Conservation (phyloP, 1,140 invertebrate genomes). For the Calliopsis andreniformis region DNA sequence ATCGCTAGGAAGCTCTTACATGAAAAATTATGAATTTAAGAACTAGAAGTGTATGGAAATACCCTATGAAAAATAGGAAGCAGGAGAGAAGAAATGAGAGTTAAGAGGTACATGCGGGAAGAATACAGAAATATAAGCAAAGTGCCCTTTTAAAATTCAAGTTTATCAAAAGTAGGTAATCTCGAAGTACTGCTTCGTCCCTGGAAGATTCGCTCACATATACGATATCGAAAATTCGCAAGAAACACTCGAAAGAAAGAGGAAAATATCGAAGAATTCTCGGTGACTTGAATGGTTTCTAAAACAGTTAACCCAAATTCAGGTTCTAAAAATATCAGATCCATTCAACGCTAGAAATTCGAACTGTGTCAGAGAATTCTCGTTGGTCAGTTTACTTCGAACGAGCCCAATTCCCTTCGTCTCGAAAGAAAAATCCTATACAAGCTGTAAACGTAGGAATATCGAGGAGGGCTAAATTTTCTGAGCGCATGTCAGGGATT, state of each 20-base stretch:
- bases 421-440: too few relatives aligned
- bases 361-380: too few relatives aligned
- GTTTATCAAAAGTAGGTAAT: background rate
- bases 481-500: background rate
- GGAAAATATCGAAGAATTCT: background rate
- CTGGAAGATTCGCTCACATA: background rate
- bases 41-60: too few relatives aligned
- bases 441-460: background rate
- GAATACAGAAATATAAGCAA: background rate
- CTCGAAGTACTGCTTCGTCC: background rate
- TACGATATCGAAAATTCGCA: background rate
- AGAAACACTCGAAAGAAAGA: background rate
- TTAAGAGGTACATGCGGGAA: background rate
- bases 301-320: too few relatives aligned
- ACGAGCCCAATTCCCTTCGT: too few relatives aligned
- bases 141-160: background rate
- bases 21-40: too few relatives aligned
- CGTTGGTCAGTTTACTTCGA: too few relatives aligned
- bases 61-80: too few relatives aligned
- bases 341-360: too few relatives aligned
- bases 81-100: background rate
- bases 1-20: too few relatives aligned
- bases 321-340: too few relatives aligned
- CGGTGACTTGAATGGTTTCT: too few relatives aligned
- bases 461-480: background rate